A percentile compares a stretch with the other conserved stretches of the same genome.
phyloP scores from a whole-genome alignment of 2,797 vertebrate genomes.

The Typhlichthys subterraneus region DNA sequence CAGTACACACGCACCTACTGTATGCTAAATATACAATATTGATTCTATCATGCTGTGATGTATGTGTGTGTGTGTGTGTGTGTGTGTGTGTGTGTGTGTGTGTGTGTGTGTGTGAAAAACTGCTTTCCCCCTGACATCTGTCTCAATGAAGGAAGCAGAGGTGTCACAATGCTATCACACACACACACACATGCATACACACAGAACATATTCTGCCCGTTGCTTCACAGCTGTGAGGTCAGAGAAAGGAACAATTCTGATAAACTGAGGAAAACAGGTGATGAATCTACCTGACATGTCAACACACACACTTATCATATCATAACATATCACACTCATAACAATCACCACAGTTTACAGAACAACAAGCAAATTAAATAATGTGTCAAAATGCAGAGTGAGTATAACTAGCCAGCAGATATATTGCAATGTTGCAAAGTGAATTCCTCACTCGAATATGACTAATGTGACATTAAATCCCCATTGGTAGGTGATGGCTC shows the following conservation, averaged over 20 bases:
- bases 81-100: not conserved
- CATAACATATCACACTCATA: constrained; percentile 8
- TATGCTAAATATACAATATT: no score
- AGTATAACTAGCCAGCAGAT: no score
- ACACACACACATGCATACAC: not conserved
- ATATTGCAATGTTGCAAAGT: no score
- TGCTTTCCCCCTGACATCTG: not conserved
- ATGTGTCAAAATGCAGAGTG: not conserved
- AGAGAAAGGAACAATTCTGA: constrained; percentile 41
- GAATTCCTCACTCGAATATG: no score
- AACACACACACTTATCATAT: not conserved
- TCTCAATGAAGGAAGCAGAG: not conserved
- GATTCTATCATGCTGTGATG: no score
- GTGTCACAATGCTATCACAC: not conserved
- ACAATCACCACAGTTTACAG: not conserved
- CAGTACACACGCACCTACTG: no score
- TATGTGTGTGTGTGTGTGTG: not conserved
- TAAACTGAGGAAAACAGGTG: constrained; percentile 48
- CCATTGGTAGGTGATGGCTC: no score
- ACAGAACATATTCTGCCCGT: constrained; percentile 39
- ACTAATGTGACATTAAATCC: no score
- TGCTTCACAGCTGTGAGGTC: constrained; percentile 44
- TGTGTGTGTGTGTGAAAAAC: not conserved
- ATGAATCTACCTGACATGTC: constrained; percentile 34
- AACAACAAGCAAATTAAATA: no score